Conservation (phyloP, 2,888 invertebrate genomes). For the Hypolimnas misippus region DNA sequence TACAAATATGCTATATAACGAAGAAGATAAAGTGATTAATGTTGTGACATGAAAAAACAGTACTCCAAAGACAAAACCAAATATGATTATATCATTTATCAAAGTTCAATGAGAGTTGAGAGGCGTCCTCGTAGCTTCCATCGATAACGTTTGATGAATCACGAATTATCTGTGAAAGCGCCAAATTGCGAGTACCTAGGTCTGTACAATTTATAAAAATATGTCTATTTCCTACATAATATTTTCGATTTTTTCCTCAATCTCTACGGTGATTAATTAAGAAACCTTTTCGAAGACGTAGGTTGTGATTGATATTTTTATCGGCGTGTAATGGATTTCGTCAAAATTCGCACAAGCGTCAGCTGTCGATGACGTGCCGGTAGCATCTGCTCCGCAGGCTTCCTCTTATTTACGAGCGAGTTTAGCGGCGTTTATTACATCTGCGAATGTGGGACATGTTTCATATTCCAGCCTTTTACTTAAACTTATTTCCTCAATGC, state of each 20-base stretch:
- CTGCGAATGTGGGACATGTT: conserved; percentile 67
- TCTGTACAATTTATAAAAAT: neutral
- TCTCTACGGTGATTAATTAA: conserved; percentile 32
- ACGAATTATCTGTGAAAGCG: conserved; percentile 68
- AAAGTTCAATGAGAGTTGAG: conserved; percentile 26
- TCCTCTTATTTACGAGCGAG: conserved; percentile 78
- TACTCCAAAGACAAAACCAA: no score
- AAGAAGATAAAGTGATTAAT: no score
- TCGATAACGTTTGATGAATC: conserved; percentile 66
- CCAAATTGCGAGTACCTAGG: conserved; percentile 40
- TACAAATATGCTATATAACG: no score
- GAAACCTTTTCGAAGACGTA: conserved; percentile 19
- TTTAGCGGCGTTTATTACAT: conserved; percentile 76
- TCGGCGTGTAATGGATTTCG: conserved; percentile 55
- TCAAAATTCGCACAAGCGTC: conserved; percentile 62
- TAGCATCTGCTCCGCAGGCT: conserved; percentile 67
- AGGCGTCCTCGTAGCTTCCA: conserved; percentile 54
- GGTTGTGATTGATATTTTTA: conserved; percentile 58
- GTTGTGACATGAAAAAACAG: no score
- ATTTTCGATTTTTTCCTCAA: conserved; percentile 14
- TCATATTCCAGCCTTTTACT: conserved; percentile 67
- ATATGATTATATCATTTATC: conserved; percentile 71
- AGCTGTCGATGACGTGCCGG: conserved; percentile 72
- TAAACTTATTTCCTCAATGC: conserved; percentile 58
- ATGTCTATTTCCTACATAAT: conserved; percentile 17